Conservation (phyloP, 2,113 vertebrate species). For the Zingel zingel region DNA sequence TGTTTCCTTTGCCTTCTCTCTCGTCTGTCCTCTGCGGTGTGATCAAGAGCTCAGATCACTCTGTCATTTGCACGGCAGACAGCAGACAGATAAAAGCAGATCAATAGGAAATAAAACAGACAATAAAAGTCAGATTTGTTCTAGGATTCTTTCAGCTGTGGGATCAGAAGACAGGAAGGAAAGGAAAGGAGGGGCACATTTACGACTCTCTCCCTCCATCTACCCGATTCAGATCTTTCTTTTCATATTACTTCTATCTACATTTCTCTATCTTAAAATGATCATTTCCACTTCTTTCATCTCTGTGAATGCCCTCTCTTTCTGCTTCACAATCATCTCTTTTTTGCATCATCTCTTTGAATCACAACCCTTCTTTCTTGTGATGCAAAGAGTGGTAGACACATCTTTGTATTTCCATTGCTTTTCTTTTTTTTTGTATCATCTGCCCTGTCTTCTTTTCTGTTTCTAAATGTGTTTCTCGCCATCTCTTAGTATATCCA, state of each 20-base stretch:
- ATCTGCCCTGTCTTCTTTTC: not conserved
- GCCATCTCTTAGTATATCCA: not conserved
- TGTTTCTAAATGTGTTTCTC: not conserved
- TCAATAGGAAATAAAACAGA: constrained; percentile 31
- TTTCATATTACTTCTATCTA: not conserved
- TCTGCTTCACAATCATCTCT: not conserved
- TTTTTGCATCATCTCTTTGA: not conserved
- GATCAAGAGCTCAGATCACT: constrained; percentile 11
- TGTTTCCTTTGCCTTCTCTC: not conserved
- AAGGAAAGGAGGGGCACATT: constrained; percentile 6
- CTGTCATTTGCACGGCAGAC: constrained; percentile 32
- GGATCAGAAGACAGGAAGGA: constrained; percentile 52
- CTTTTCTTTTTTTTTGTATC: too few species aligned
- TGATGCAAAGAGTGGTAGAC: not conserved
- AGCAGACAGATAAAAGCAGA: constrained; percentile 51
- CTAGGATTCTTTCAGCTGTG: constrained; percentile 49
- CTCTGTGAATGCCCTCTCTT: not conserved
- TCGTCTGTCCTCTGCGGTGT: not conserved
- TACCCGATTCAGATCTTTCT: not conserved
- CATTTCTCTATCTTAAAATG: not conserved
- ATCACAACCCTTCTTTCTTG: not conserved
- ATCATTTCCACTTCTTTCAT: not conserved
- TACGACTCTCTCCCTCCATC: constrained; percentile 11
- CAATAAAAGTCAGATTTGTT: constrained; percentile 57
- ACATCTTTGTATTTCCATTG: not conserved